Base-by-base conservation (phyloP, 2,797 vertebrate species). In the Ptychobarbus kaznakovi region DNA sequence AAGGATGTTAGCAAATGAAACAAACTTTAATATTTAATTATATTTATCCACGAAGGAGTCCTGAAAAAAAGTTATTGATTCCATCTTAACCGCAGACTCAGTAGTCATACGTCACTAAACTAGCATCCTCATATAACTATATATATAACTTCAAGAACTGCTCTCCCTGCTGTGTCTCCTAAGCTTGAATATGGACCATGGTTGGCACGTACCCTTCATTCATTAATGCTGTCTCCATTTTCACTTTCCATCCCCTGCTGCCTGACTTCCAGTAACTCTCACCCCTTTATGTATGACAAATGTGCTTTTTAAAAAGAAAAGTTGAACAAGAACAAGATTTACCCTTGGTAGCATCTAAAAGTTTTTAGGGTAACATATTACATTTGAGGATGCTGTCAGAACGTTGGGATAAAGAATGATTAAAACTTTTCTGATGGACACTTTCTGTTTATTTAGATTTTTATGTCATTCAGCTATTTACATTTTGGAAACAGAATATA, bases 151-250 rank as follows among this genome's bases (percentile, higher is more conserved):
- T 46, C 28, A 68, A 38, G 38, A 66, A 16, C 66, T 66, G 35
- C 63, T 84, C 10, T 79, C n/a, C 79, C 32, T 32, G 42, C 77
- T 72, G 28, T 22, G 38, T 66, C 38, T 58, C 51, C 51, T 16
- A 32, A 35, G 22, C 38, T 25, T 69, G 40, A 76, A 76, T 38
- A 76, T 66, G 15, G 40, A 74, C 46, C 49, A 12, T 77, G 51
- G 68, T 68, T 87, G 86, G 86, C 77, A 77, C 16, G 2, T 46
- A 81, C 40, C 40, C 58, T 2, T 81, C 69, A 88, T 81, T 83
- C 44, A 56, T 88, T 84, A 88, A 78, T 58, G 72, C 81, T 35
- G 77, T 82, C 78, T 86, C 40, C 56, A 8, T 76, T 73, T 72
- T 46, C 72, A 86, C 63, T 83, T 88, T 87, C 77, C 74, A 77